Conservation (phyloP, 2,113 vertebrate species). For the Phasianus colchicus region DNA sequence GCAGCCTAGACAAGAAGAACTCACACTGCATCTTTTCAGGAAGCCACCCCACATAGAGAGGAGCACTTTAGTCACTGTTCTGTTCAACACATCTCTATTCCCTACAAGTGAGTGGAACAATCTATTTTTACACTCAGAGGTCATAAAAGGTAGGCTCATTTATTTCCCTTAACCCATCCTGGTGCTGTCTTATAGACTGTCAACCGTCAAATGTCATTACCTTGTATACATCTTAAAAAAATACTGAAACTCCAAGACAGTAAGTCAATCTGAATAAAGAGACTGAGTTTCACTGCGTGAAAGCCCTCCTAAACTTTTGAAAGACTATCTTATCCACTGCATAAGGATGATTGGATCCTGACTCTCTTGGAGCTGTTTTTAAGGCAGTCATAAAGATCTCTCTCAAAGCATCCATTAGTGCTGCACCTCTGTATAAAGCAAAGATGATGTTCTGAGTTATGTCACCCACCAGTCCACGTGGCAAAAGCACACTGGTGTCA, state of each 20-base stretch:
- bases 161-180: background rate
- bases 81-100: background rate
- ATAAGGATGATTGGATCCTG: background rate
- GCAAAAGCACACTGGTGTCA: background rate
- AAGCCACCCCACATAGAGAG: background rate
- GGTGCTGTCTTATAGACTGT: background rate
- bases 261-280: background rate
- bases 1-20: background rate
- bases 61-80: slow-evolving; percentile 17
- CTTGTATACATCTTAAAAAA: background rate
- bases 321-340: background rate
- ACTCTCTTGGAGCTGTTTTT: background rate
- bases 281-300: background rate
- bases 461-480: background rate
- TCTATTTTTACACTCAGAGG: slow-evolving; percentile 5
- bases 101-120: background rate
- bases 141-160: background rate
- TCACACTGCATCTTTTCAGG: background rate
- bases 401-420: background rate
- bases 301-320: background rate
- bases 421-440: background rate
- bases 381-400: background rate
- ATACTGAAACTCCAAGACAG: background rate
- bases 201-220: background rate
- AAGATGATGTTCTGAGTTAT: background rate